Conservation (phyloP, 2,888 invertebrate genomes). For the Mactromeris polynyma region DNA sequence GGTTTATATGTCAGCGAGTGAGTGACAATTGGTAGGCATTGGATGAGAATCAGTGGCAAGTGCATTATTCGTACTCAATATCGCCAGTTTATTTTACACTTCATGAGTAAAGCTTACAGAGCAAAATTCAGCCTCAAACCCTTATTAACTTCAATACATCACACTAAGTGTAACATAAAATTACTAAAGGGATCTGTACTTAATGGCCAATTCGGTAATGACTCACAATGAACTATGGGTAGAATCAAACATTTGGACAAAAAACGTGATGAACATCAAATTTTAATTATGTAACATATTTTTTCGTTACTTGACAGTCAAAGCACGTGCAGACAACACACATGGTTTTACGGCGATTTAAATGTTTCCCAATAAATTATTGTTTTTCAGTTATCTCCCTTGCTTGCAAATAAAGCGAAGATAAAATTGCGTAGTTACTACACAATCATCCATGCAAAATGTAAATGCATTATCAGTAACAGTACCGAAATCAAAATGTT, state of each 20-base stretch:
- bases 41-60: too few species aligned
- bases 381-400: neutral
- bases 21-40: too few species aligned
- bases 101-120: too few species aligned
- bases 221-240: neutral
- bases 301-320: neutral
- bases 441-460: neutral
- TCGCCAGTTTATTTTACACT: too few species aligned
- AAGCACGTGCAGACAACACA: neutral
- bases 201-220: neutral
- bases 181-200: too few species aligned
- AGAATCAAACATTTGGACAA: neutral
- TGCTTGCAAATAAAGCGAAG: neutral
- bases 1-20: too few species aligned
- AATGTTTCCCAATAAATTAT: constrained; percentile 10
- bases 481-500: neutral
- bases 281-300: neutral
- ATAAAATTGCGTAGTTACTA: constrained; percentile 7
- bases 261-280: neutral
- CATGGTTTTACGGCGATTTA: neutral
- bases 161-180: too few species aligned
- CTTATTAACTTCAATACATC: too few species aligned
- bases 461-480: neutral
- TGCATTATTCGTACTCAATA: too few species aligned
- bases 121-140: too few species aligned